A percentile compares a stretch with the other conserved stretches of the same genome.
Conservation (phyloP, 2,888 invertebrate genomes). For the Tanypteryx hageni region DNA sequence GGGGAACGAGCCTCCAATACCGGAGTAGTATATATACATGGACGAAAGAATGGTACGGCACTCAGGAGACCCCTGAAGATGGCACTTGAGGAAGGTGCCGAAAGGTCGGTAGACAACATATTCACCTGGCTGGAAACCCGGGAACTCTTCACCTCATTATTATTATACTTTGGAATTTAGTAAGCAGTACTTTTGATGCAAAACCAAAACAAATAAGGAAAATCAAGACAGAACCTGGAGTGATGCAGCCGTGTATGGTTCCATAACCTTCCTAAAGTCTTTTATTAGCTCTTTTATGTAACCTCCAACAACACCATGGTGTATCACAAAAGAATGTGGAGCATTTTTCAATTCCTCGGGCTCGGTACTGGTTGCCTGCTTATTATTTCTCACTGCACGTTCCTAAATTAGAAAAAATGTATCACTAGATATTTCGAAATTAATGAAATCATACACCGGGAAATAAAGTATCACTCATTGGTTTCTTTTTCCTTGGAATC, state of each 20-base stretch:
- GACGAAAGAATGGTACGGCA: no score
- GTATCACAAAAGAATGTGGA: conserved; percentile 98
- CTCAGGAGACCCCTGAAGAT: no score
- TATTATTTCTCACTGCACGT: conserved; percentile 80
- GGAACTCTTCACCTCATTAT: no score
- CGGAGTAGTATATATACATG: no score
- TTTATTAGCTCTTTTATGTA: conserved; percentile 88
- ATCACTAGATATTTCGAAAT: fast-evolving
- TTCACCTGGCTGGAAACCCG: no score
- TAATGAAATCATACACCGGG: background rate
- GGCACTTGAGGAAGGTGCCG: no score
- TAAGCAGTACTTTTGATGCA: no score
- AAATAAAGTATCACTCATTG: background rate
- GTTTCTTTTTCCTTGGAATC: conserved; percentile 21
- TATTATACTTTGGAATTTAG: no score
- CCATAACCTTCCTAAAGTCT: conserved; percentile 96
- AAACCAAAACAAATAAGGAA: no score
- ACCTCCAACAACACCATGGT: conserved; percentile 91
- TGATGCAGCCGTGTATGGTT: conserved; percentile 95
- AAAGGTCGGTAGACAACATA: no score
- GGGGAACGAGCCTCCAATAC: no score
- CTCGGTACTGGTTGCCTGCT: conserved; percentile 81
- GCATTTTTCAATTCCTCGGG: conserved; percentile 88
- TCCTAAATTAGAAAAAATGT: conserved; percentile 65
- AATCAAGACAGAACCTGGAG: no score